Evolutionary conservation across 2,113 vertebrate genomes (phyloP).

Genomic region (Craseonycteris thonglongyai): DNA sequence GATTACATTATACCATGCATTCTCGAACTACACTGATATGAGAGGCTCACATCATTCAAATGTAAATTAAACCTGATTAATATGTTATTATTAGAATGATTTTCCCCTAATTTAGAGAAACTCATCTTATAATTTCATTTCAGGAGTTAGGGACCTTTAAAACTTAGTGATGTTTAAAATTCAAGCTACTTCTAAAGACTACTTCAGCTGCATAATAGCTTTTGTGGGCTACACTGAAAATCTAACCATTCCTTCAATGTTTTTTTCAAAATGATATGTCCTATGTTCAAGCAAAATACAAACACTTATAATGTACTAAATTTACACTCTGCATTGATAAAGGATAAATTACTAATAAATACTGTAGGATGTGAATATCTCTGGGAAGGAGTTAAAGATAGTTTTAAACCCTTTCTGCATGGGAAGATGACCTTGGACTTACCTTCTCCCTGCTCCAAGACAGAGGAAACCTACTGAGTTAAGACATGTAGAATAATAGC

Average conservation of each 20-base stretch:
- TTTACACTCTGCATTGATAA: neutral
- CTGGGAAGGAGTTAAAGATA: neutral
- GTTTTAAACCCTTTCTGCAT: neutral
- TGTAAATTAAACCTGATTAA: neutral
- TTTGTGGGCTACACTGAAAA: neutral
- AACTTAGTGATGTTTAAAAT: neutral
- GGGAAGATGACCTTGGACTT: neutral
- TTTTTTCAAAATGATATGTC: neutral
- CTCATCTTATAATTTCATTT: neutral
- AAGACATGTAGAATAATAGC: neutral
- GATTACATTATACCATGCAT: neutral
- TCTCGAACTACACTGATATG: neutral
- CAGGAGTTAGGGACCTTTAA: neutral
- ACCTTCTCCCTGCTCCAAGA: neutral
- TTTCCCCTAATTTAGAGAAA: neutral
- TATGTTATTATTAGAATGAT: neutral
- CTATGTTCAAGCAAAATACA: conserved; percentile 1
- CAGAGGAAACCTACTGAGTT: neutral
- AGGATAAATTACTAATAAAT: conserved; percentile 4
- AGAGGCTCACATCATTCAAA: neutral
- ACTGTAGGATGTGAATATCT: neutral
- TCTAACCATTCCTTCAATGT: neutral
- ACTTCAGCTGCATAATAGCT: neutral
- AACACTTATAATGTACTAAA: neutral
- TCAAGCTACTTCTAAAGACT: conserved; percentile 4